Evolutionary conservation across 2,888 invertebrate species (phyloP), one percentile per base, ranked within the genome.

Genomic region (Melinaea menophilus): DNA sequence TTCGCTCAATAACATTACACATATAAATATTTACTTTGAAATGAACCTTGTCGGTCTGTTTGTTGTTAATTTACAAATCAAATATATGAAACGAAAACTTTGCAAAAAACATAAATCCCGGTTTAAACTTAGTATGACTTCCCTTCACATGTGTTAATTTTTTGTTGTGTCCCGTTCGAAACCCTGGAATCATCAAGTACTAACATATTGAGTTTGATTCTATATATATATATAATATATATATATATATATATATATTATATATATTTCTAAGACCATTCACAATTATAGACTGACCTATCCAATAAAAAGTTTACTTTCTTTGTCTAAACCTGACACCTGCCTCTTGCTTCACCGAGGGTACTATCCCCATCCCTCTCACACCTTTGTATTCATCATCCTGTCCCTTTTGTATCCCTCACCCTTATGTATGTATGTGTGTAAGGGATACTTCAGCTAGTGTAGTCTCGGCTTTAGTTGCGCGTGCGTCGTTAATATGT

Each of bases 311-410:
- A 80, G 80, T 77, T 75, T 68, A 71, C 78, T 81, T 82, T 82
- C 82, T 85, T 87, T 85, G 81, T 87, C 77, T 79, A 78, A 83
- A 78, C 77, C 73, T 79, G 74, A 85, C 90, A 89, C 89, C 90
- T 90, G 89, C 81, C 79, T 78, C 80, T 86, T 88, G 85, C 84
- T 80, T 84, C 83, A 85, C 82, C 83, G 77, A 78, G 84, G 85
- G 86, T 85, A 85, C 80, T 81, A 80, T 71, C 70, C 79, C 64
- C 70, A 69, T 86, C 85, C 78, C 78, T 79, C 75, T 86, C 80
- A 66, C 72, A 70, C 79, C 61, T 68, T 69, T 59, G 61, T 66
- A 65, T 70, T 69, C 58, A 54, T 62, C 64, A 58, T 69, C 69
- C 70, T 75, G 75, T 87, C 84, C 79, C 80, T 77, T 75, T 85